Percentiles rank a stretch among this genome's conserved stretches.
These are phyloP conservation scores for Gadopsis marmoratus DNA, from an alignment of 2,797 vertebrate species.

Conservation along the genomic window DNA sequence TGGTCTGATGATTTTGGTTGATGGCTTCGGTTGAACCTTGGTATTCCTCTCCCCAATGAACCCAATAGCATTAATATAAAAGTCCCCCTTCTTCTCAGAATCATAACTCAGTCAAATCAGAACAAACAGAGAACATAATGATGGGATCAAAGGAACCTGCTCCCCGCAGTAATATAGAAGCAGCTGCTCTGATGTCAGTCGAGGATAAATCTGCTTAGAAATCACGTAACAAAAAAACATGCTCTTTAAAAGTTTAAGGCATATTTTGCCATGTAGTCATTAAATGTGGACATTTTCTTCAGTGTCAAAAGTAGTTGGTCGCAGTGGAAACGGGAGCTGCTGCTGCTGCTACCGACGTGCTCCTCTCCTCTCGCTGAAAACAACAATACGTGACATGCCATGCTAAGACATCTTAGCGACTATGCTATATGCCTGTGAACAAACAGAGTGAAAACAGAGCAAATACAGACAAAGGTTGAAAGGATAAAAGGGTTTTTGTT, in stretches of 20 bases:
- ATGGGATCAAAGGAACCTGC: not conserved
- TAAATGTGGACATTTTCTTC: not conserved
- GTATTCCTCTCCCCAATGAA: not conserved
- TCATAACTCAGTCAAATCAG: not conserved
- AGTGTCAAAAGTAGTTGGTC: not conserved
- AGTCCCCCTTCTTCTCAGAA: not conserved
- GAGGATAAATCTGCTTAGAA: not conserved
- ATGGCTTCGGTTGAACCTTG: conserved; percentile 12
- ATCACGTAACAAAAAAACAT: not conserved
- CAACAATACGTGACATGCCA: not conserved
- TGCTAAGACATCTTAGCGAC: not conserved
- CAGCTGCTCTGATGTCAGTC: not conserved
- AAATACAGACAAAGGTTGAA: not conserved
- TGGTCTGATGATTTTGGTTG: conserved; percentile 18
- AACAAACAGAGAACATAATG: not conserved
- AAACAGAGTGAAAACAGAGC: not conserved
- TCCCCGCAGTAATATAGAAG: not conserved
- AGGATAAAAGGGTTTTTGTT: not conserved
- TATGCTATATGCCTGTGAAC: not conserved
- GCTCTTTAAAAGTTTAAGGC: not conserved
- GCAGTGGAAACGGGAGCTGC: not conserved
- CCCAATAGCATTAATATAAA: not conserved
- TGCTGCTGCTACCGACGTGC: no score
- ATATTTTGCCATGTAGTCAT: not conserved
- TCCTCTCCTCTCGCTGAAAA: not conserved